phyloP scores from a whole-genome alignment of 2,888 invertebrate species.

The Eupithecia subumbrata region DNA sequence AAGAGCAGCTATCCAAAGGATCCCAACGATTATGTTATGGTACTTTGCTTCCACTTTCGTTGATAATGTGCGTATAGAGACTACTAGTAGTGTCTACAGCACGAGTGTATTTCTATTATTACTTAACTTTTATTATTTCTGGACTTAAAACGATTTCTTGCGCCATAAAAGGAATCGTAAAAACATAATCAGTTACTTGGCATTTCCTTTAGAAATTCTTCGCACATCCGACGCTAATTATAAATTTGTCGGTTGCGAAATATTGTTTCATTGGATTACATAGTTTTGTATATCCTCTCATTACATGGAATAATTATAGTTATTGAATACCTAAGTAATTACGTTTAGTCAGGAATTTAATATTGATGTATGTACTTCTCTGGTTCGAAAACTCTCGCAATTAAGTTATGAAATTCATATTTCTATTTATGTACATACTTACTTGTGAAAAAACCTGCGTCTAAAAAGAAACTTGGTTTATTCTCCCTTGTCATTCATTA shows the following conservation, averaged over 20 bases:
- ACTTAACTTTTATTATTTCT: constrained; percentile 1
- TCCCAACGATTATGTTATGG: neutral
- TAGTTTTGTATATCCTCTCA: constrained; percentile 4
- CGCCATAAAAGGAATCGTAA: constrained; percentile 25
- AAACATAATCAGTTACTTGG: constrained; percentile 12
- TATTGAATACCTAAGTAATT: neutral
- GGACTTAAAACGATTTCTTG: constrained; percentile 20
- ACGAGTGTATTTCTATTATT: neutral
- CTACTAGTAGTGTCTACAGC: neutral
- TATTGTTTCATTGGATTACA: constrained; percentile 21
- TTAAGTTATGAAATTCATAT: neutral
- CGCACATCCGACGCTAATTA: constrained; percentile 27
- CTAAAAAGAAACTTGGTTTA: neutral
- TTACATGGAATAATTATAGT: constrained; percentile 1
- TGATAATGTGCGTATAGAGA: neutral
- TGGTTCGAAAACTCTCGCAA: neutral
- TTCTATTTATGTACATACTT: neutral
- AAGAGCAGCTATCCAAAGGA: neutral
- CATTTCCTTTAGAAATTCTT: constrained; percentile 13
- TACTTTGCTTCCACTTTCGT: neutral
- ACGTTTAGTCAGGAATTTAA: neutral
- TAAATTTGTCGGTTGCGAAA: constrained; percentile 23
- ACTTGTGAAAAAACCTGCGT: neutral
- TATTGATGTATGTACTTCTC: neutral
- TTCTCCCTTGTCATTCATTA: neutral